Percentiles rank a stretch among this genome's conserved stretches.
phyloP scores from a whole-genome alignment of 2,888 invertebrate genomes.

The Serripes groenlandicus region DNA sequence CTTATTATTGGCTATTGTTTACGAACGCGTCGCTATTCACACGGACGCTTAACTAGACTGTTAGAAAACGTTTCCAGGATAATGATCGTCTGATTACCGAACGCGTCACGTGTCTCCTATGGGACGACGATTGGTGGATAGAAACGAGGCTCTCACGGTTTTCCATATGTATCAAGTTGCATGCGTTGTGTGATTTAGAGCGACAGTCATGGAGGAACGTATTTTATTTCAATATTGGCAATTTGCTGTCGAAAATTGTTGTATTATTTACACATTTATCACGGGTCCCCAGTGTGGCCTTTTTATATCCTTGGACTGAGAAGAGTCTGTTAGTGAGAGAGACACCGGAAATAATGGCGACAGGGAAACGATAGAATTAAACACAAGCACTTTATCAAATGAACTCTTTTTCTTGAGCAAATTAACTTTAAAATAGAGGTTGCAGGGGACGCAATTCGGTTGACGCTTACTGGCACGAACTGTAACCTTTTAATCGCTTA shows the following conservation, averaged over 20 bases:
- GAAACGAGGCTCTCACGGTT: constrained; percentile 5
- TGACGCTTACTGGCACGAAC: too few relatives aligned
- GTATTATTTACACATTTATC: constrained; percentile 62
- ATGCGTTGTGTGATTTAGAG: constrained; percentile 18
- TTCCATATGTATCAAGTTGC: constrained; percentile 16
- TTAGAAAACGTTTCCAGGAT: constrained; percentile 34
- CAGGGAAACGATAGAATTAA: too few relatives aligned
- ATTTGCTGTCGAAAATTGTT: constrained; percentile 49
- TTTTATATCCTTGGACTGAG: background rate
- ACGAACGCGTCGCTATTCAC: constrained; percentile 15
- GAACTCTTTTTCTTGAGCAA: too few relatives aligned
- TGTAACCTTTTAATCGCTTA: too few relatives aligned
- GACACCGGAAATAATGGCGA: constrained; percentile 16
- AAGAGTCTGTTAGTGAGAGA: background rate
- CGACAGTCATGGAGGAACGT: background rate
- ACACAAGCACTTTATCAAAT: too few relatives aligned
- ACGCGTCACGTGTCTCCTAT: constrained; percentile 7
- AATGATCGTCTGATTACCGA: constrained; percentile 25
- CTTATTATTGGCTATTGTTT: constrained; percentile 26
- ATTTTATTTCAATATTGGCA: constrained; percentile 44
- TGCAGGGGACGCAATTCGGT: too few relatives aligned
- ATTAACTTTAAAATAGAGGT: too few relatives aligned
- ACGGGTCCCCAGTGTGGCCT: constrained; percentile 27
- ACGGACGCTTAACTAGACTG: constrained; percentile 17
- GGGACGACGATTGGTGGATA: constrained; percentile 7